These are phyloP conservation scores for Prionchulus punctatus DNA, from an alignment of 2,888 invertebrate species.

Conservation along the genomic window DNA sequence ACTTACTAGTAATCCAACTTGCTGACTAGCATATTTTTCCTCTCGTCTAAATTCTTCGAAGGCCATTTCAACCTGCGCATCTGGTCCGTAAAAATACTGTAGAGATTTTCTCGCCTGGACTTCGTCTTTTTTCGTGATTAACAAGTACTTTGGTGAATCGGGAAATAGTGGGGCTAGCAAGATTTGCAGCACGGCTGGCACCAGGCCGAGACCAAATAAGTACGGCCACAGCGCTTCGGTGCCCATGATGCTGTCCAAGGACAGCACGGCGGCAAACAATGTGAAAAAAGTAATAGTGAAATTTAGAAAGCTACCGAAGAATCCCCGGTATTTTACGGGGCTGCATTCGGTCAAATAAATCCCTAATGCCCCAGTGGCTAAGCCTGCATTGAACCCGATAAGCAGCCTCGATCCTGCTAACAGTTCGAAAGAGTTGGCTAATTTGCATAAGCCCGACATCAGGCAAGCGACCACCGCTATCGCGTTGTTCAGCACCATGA, in stretches of 20 bases:
- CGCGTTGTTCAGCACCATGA: slow-evolving; percentile 1
- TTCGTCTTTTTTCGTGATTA: not conserved
- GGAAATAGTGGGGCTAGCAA: slow-evolving; percentile 8
- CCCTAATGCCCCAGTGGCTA: slow-evolving; percentile 7
- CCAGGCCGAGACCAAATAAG: not conserved
- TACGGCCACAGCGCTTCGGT: not conserved
- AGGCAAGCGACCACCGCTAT: not conserved
- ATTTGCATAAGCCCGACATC: not conserved
- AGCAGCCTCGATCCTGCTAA: slow-evolving; percentile 2
- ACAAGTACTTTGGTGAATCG: slow-evolving; percentile 10
- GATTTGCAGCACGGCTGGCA: slow-evolving; percentile 7
- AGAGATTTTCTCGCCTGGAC: not conserved
- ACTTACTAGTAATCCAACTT: not conserved
- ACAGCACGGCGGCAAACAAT: not conserved
- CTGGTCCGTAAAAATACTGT: not conserved
- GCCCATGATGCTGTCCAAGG: not conserved
- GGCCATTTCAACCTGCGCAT: slow-evolving; percentile 1
- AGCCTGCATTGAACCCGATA: not conserved
- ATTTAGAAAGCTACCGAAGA: not conserved
- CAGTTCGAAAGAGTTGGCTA: slow-evolving; percentile 3
- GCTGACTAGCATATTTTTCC: not conserved
- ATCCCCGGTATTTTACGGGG: not conserved
- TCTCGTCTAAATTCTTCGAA: slow-evolving; percentile 2
- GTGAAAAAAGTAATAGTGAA: slow-evolving; percentile 9
- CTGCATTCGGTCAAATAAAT: slow-evolving; percentile 10